These are phyloP conservation scores for Diadegma fenestrale DNA, from an alignment of 2,888 invertebrate species.

Conservation along the genomic window DNA sequence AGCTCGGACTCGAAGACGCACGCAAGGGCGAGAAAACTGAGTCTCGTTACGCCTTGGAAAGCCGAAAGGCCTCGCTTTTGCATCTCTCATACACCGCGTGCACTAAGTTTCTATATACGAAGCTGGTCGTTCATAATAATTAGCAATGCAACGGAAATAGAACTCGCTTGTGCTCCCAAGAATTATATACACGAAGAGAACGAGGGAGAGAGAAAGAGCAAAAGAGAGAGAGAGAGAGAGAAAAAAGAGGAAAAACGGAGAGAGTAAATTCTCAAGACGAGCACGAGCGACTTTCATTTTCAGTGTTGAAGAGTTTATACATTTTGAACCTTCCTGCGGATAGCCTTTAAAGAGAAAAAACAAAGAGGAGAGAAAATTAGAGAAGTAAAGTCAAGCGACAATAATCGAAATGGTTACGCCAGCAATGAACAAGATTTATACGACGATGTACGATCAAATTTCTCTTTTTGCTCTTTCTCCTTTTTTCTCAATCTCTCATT, in stretches of 20 bases:
- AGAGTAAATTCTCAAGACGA: conserved; percentile 29
- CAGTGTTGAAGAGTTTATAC: conserved; percentile 55
- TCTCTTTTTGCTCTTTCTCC: not conserved
- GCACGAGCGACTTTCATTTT: conserved; percentile 45
- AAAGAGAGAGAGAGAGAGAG: not conserved
- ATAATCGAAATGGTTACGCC: conserved; percentile 60
- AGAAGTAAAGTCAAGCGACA: conserved; percentile 42
- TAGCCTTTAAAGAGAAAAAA: conserved; percentile 7
- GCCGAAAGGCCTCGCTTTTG: conserved; percentile 35
- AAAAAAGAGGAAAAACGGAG: not conserved
- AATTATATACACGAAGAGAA: conserved; percentile 26
- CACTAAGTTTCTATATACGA: conserved; percentile 37
- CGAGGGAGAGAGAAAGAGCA: not conserved
- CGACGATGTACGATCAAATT: conserved; percentile 46
- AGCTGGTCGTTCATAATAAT: conserved; percentile 78
- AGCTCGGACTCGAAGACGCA: conserved; percentile 3
- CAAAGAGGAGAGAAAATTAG: not conserved
- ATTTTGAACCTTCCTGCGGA: conserved; percentile 15
- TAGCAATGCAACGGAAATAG: conserved; percentile 78
- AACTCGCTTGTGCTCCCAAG: conserved; percentile 62
- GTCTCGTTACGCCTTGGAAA: conserved; percentile 27
- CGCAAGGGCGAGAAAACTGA: conserved; percentile 27
- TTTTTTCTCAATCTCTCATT: not conserved
- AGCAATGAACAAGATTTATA: conserved; percentile 55
- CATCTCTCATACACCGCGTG: conserved; percentile 23